A percentile compares a stretch with the other conserved stretches of the same genome.
phyloP scores from a whole-genome alignment of 2,888 invertebrate species.

The Papilio demoleus region DNA sequence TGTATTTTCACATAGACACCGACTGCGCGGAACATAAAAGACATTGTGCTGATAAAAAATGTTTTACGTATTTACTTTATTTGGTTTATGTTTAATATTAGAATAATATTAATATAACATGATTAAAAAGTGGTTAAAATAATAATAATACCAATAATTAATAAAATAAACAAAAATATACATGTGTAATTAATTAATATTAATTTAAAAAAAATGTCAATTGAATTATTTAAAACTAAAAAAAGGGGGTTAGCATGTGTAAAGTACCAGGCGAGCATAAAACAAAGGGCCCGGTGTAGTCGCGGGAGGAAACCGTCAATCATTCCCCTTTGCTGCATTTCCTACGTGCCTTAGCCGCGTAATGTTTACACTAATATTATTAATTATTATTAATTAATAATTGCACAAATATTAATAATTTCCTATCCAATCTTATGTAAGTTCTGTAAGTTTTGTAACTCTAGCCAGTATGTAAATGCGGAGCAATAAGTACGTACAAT shows the following conservation, averaged over 20 bases:
- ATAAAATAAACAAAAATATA: no score
- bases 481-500: no score
- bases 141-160: conserved; percentile 26
- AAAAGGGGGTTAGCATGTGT: not conserved
- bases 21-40: not conserved
- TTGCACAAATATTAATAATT: not conserved
- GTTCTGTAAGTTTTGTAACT: no score
- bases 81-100: no score
- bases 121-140: no score
- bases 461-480: no score
- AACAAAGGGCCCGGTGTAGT: conserved; percentile 61
- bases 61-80: no score
- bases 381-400: conserved; percentile 1
- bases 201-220: no score
- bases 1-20: conserved; percentile 16
- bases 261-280: conserved; percentile 56
- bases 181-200: conserved; percentile 16
- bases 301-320: conserved; percentile 78
- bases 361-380: conserved; percentile 23
- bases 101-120: no score
- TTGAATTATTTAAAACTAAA: no score
- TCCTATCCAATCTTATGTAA: no score
- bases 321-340: conserved; percentile 69
- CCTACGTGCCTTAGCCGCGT: conserved; percentile 49
- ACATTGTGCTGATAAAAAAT: no score